Percentiles rank a stretch among this genome's conserved stretches.
Conservation (phyloP, 2,888 invertebrate genomes). For the Drosophila cognata region DNA sequence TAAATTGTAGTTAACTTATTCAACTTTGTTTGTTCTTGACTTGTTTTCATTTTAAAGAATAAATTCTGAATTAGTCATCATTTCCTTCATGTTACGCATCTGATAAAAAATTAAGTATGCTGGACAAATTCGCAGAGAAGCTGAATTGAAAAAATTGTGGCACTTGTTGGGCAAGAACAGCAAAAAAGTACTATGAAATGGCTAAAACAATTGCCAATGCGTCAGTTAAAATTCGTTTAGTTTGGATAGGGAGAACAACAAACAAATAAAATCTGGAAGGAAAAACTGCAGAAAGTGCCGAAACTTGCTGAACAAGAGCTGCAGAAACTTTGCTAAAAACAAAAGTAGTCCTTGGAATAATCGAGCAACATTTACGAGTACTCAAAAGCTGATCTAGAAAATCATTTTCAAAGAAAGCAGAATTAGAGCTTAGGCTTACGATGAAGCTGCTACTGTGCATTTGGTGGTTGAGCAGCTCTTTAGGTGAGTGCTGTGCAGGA, state of each 20-base stretch:
- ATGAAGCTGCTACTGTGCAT: constrained; percentile 48
- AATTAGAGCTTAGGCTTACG: constrained; percentile 3
- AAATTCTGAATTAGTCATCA: no score
- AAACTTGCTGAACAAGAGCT: constrained; percentile 32
- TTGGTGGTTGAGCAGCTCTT: constrained; percentile 27
- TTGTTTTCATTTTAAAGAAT: no score
- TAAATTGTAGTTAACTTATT: neutral
- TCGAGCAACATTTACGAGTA: constrained; percentile 24
- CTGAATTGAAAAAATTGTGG: constrained; percentile 28
- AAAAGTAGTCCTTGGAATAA: constrained; percentile 44
- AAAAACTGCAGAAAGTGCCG: constrained; percentile 11
- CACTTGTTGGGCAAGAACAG: constrained; percentile 23
- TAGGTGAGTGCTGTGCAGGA: constrained; percentile 48
- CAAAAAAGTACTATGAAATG: constrained; percentile 60
- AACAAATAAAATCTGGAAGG: neutral
- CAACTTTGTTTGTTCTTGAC: neutral
- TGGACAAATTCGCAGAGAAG: constrained; percentile 21
- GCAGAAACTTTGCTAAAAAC: neutral
- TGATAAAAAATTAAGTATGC: neutral
- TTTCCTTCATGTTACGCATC: neutral
- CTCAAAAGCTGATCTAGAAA: constrained; percentile 8
- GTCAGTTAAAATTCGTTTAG: constrained; percentile 73
- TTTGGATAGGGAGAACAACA: constrained; percentile 35
- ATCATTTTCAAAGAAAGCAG: neutral
- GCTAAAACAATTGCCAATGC: constrained; percentile 78